Evolutionary conservation across 1,140 invertebrate species (phyloP).

Genomic region (Drosophila sturtevanti): DNA sequence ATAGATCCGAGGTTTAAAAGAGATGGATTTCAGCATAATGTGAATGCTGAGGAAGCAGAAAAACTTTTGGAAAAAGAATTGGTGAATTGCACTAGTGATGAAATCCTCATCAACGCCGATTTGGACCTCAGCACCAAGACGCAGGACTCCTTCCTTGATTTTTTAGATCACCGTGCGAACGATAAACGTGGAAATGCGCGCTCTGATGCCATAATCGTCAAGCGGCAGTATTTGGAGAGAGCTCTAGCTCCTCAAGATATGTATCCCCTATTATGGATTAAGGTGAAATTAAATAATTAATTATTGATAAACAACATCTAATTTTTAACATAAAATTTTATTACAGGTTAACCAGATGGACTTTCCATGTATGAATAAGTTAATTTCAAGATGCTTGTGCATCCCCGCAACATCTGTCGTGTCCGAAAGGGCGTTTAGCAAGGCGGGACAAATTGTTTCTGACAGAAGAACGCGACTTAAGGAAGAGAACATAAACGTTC

Average conservation of each 20-base stretch:
- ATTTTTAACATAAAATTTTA: slow-evolving; percentile 7
- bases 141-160: slow-evolving; percentile 11
- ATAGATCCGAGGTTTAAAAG: too few species aligned
- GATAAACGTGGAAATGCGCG: slow-evolving; percentile 8
- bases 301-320: not conserved
- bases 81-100: too few species aligned
- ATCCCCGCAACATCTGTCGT: not conserved
- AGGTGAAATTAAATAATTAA: slow-evolving; percentile 14
- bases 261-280: slow-evolving; percentile 9
- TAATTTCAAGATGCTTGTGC: slow-evolving; percentile 9
- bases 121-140: too few species aligned
- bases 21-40: too few species aligned
- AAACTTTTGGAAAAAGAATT: too few species aligned
- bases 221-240: slow-evolving; percentile 9
- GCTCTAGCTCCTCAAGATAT: slow-evolving; percentile 11
- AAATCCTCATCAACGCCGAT: not conserved
- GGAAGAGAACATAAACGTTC: too few species aligned
- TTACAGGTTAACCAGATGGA: slow-evolving; percentile 7
- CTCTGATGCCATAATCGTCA: slow-evolving; percentile 1
- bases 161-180: slow-evolving; percentile 1
- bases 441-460: slow-evolving; percentile 2
- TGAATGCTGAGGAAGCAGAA: too few species aligned
- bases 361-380: slow-evolving; percentile 5
- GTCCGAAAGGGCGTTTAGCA: not conserved
- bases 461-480: slow-evolving; percentile 5